A percentile compares a stretch with the other conserved stretches of the same genome.
These are phyloP conservation scores for Maniola hyperantus DNA, from an alignment of 2,888 invertebrate species.

Conservation along the genomic window DNA sequence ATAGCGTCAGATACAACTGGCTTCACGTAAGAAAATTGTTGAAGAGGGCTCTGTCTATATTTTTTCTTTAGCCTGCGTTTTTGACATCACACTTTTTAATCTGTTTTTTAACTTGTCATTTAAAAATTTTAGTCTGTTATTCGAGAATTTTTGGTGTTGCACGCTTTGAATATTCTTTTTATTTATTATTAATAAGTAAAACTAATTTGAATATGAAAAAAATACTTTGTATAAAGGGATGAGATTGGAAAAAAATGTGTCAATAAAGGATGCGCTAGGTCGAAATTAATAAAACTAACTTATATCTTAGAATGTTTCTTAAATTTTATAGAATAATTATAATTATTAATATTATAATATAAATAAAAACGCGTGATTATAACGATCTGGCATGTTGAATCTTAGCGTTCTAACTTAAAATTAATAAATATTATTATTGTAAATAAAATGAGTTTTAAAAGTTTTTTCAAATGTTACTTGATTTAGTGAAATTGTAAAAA, in stretches of 20 bases:
- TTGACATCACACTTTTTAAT: slow-evolving; percentile 37
- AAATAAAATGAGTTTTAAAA: slow-evolving; percentile 32
- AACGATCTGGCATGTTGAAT: slow-evolving; percentile 29
- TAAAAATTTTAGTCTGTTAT: slow-evolving; percentile 29
- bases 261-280: slow-evolving; percentile 14
- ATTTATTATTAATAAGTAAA: slow-evolving; percentile 9
- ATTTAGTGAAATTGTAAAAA: slow-evolving; percentile 27
- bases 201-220: neutral
- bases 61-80: slow-evolving; percentile 5
- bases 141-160: slow-evolving; percentile 31
- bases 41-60: neutral
- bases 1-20: too few species aligned
- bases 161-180: slow-evolving; percentile 32
- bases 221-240: neutral
- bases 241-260: slow-evolving; percentile 5
- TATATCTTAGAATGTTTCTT: slow-evolving; percentile 29
- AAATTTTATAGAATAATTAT: slow-evolving; percentile 30
- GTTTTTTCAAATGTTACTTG: slow-evolving; percentile 30
- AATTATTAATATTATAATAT: neutral
- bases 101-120: slow-evolving; percentile 36
- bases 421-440: slow-evolving; percentile 26
- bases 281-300: slow-evolving; percentile 22
- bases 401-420: slow-evolving; percentile 30
- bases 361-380: slow-evolving; percentile 21
- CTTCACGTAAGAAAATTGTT: too few species aligned